Percentiles rank a stretch among this genome's conserved stretches.
These are phyloP conservation scores for Oxyruncus cristatus DNA, from an alignment of 2,113 vertebrate genomes.

Conservation along the genomic window DNA sequence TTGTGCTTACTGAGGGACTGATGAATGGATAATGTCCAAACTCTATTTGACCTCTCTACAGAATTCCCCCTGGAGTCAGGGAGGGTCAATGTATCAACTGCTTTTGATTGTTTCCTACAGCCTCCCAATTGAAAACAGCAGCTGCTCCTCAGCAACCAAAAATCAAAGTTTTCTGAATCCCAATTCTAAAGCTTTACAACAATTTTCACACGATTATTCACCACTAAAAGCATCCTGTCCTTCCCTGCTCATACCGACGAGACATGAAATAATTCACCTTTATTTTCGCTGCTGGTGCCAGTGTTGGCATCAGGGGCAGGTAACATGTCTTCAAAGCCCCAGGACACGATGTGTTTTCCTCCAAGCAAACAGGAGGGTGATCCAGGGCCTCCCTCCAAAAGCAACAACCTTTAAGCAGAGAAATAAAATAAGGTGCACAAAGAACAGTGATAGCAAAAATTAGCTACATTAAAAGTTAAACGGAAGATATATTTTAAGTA, in stretches of 20 bases:
- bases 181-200: background rate
- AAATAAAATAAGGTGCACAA: background rate
- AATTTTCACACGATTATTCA: background rate
- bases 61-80: background rate
- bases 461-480: background rate
- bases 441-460: background rate
- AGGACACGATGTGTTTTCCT: conserved; percentile 95
- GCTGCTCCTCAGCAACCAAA: background rate
- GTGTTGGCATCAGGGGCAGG: conserved; percentile 90
- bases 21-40: background rate
- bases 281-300: conserved; percentile 86
- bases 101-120: background rate
- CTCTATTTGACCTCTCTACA: background rate
- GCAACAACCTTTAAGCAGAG: conserved; percentile 82
- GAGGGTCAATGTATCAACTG: background rate
- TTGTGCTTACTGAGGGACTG: background rate
- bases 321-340: conserved; percentile 98
- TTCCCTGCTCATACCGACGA: background rate
- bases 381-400: conserved; percentile 95
- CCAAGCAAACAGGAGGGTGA: conserved; percentile 95
- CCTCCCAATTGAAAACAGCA: background rate
- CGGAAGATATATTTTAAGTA: background rate
- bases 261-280: conserved; percentile 78
- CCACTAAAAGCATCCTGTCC: background rate
- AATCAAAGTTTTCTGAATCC: background rate